Percentiles rank a stretch among this genome's conserved stretches.
These are phyloP conservation scores for Neosalanx taihuensis DNA, from an alignment of 2,797 vertebrate genomes.

Conservation along the genomic window DNA sequence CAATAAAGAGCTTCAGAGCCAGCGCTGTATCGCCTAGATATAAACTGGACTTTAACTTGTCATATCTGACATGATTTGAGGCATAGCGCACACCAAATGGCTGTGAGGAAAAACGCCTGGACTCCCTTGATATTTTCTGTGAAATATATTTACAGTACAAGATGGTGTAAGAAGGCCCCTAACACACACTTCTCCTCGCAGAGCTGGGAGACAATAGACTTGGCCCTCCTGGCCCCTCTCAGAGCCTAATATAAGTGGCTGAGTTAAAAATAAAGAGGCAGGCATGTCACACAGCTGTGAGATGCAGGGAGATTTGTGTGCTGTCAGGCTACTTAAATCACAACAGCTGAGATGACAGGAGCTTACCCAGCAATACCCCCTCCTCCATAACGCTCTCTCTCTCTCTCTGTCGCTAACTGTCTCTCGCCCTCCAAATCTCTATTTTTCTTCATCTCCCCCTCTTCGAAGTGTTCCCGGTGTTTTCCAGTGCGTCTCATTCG, in stretches of 20 bases:
- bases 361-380: constrained; percentile 36
- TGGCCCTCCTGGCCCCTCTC: constrained; percentile 38
- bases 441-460: constrained; percentile 14
- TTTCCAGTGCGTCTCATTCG: background rate
- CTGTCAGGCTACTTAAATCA: constrained; percentile 76
- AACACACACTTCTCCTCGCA: constrained; percentile 26
- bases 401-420: background rate
- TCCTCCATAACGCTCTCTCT: background rate
- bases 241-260: constrained; percentile 56
- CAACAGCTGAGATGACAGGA: constrained; percentile 85
- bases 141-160: background rate
- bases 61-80: constrained; percentile 51
- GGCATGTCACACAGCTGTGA: constrained; percentile 82
- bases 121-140: background rate
- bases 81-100: constrained; percentile 23
- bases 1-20: constrained; percentile 50
- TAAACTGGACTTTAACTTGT: constrained; percentile 54
- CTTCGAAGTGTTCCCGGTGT: constrained; percentile 23
- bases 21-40: constrained; percentile 36
- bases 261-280: constrained; percentile 80
- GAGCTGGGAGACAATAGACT: constrained; percentile 61
- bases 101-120: background rate
- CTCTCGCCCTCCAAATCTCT: background rate
- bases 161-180: background rate
- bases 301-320: constrained; percentile 71